phyloP scores from a whole-genome alignment of 2,888 invertebrate genomes.

The Eupsilia transversa region DNA sequence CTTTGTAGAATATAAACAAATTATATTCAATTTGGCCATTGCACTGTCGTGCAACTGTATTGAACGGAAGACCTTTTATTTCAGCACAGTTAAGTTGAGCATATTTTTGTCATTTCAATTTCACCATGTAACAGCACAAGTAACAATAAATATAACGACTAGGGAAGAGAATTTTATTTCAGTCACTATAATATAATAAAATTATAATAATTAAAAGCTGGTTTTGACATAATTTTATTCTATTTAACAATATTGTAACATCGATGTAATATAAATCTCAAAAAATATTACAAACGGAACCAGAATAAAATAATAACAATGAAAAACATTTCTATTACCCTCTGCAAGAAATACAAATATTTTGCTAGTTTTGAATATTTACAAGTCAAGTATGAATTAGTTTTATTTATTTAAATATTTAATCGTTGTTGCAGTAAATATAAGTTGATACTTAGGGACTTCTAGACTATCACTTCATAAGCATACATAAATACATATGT shows the following conservation, averaged over 20 bases:
- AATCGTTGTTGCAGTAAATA: constrained; percentile 45
- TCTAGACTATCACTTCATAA: constrained; percentile 34
- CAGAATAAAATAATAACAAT: constrained; percentile 12
- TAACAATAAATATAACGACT: constrained; percentile 52
- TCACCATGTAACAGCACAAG: constrained; percentile 6
- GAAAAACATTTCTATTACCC: background rate
- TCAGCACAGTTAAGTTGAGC: constrained; percentile 32
- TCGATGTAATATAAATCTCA: constrained; percentile 1
- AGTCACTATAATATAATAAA: constrained; percentile 39
- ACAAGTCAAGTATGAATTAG: constrained; percentile 16
- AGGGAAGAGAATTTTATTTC: constrained; percentile 43
- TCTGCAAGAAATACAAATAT: constrained; percentile 9
- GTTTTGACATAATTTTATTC: constrained; percentile 1
- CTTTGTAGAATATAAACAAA: background rate
- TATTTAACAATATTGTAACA: constrained; percentile 19
- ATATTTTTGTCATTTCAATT: constrained; percentile 34
- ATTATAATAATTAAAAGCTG: constrained; percentile 16
- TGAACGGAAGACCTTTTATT: constrained; percentile 46
- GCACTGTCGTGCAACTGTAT: constrained; percentile 29
- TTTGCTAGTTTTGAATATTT: constrained; percentile 18
- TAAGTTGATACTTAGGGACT: constrained; percentile 47
- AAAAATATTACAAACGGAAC: constrained; percentile 13
- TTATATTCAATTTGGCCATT: constrained; percentile 14
- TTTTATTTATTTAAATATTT: constrained; percentile 33
- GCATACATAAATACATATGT: constrained; percentile 34